Base-by-base conservation (phyloP, 2,797 vertebrate species). In the Scolopax bukidnonensis region DNA sequence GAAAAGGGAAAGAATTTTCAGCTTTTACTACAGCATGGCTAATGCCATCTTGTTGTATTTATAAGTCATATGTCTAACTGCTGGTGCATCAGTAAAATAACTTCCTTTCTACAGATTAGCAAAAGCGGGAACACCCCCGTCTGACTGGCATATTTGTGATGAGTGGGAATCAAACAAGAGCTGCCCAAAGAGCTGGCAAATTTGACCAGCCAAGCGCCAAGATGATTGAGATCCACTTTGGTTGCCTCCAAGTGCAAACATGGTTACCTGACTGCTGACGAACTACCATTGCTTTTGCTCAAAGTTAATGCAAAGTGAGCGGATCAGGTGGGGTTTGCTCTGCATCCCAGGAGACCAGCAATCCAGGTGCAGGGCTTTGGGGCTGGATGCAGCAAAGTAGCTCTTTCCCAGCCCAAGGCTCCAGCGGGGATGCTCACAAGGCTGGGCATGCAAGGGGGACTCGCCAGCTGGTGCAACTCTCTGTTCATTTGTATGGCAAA, bases 391-490 rank as follows among this genome's bases (percentile, higher is more conserved):
- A 33, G 69, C 91, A 53, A 40, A 4, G 11, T 90, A 75, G 96
- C 90, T 81, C 71, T 93, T 65, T 78, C 74, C 89, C 25, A 43
- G 79, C 89, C 90, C 78, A 25, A 32, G 78, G 93, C 87, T 95
- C 91, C 19, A 5, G 11, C 14, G 11, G 47, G 50, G 74, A 71
- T 59, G 69, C 53, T 36, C 86, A n/a, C 43, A 47, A 40, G 54
- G 69, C 76, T 59, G 83, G 86, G 19, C 57, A 5, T 20, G 67
- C 74, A 63, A 50, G 41, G 53, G 56, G 84, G 40, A 90, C 87
- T 91, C 70, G 4, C 90, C 93, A 95, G 95, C 95, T 96, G 87
- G 27, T 82, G 92, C 89, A 61, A 63, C 60, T 92, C 85, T 50
- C 86, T 75, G 12, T 36, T 76, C 36, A 28, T 30, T 68, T 20